phyloP scores from a whole-genome alignment of 2,113 vertebrate genomes.

The Gymnocephalus cernua region DNA sequence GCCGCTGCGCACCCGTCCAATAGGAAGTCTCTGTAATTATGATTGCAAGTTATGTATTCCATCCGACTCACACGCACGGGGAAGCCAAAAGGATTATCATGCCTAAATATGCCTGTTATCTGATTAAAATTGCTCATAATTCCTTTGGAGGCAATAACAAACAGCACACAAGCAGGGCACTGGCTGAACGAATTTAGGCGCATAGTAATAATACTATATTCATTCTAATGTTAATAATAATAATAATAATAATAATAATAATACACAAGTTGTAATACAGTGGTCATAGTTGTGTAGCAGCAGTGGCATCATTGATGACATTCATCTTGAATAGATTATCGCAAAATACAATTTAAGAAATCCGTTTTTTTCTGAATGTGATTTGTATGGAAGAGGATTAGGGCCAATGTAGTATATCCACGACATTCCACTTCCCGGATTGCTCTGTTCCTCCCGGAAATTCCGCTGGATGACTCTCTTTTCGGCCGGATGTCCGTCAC shows the following conservation, averaged over 20 bases:
- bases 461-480: too few relatives aligned
- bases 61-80: not conserved
- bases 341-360: not conserved
- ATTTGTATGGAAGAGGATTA: not conserved
- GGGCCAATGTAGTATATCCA: too few relatives aligned
- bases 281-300: not conserved
- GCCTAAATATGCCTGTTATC: slow-evolving; percentile 30
- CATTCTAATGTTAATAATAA: too few relatives aligned
- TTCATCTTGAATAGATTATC: not conserved
- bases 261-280: not conserved
- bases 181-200: too few relatives aligned
- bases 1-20: slow-evolving; percentile 33
- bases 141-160: slow-evolving; percentile 1
- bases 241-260: not conserved
- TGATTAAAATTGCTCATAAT: slow-evolving; percentile 25
- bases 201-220: not conserved
- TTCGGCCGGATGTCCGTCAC: too few relatives aligned
- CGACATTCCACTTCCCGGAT: too few relatives aligned
- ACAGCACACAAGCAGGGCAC: not conserved
- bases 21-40: slow-evolving; percentile 42
- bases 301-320: not conserved
- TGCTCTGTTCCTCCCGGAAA: too few relatives aligned
- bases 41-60: slow-evolving; percentile 36
- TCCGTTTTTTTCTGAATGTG: not conserved
- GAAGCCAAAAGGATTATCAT: slow-evolving; percentile 11